Evolutionary conservation across 2,888 invertebrate genomes (phyloP).

Genomic region (Tipula helvola): DNA sequence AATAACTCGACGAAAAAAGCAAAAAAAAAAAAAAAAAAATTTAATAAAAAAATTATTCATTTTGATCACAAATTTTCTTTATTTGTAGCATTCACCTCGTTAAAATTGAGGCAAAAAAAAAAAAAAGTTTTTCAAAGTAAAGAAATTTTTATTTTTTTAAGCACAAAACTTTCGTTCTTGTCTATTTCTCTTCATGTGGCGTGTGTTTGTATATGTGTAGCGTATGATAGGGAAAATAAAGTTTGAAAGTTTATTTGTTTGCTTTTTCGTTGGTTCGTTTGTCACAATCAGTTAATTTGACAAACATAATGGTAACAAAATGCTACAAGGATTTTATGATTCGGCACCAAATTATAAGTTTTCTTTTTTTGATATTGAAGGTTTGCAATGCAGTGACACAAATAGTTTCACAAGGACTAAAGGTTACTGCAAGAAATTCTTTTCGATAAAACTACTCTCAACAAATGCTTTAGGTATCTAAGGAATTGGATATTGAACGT

Average conservation of each 20-base stretch:
- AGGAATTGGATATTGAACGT: too few relatives aligned
- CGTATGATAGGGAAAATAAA: neutral
- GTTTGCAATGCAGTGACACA: too few relatives aligned
- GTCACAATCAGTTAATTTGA: neutral
- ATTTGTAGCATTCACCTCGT: neutral
- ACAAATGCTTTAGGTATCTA: too few relatives aligned
- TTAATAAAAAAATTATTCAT: neutral
- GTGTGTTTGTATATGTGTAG: neutral
- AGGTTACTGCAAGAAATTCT: too few relatives aligned
- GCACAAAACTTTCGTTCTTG: neutral
- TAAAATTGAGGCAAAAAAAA: neutral
- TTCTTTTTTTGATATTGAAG: neutral
- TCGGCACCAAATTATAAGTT: neutral
- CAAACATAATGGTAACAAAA: neutral
- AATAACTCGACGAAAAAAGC: neutral
- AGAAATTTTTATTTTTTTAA: neutral
- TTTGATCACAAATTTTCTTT: neutral
- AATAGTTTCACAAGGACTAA: too few relatives aligned
- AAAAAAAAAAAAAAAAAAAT: neutral
- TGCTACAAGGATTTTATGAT: neutral
- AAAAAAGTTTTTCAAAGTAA: neutral
- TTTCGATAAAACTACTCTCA: too few relatives aligned
- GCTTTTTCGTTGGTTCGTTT: neutral
- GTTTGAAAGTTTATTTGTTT: neutral
- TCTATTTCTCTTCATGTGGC: neutral